phyloP scores from a whole-genome alignment of 64 coral and sea anemone genomes.

The Montipora capricornis region DNA sequence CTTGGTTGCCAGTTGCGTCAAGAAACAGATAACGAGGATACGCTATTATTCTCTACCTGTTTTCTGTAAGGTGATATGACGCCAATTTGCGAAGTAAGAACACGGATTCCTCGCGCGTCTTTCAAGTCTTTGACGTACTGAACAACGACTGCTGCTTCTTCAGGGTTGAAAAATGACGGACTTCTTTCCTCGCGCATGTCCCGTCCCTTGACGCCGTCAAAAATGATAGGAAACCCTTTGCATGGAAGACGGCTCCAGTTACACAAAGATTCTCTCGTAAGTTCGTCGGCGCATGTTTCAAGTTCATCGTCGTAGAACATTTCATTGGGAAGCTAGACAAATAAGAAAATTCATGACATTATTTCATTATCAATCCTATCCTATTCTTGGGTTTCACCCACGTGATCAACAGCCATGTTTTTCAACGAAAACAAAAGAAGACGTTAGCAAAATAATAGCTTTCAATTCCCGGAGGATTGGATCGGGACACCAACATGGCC shows the following conservation, averaged over 20 bases:
- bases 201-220: slow-evolving; percentile 55
- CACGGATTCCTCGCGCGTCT: slow-evolving; percentile 50
- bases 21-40: too few relatives aligned
- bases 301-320: slow-evolving; percentile 83
- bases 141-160: slow-evolving; percentile 57
- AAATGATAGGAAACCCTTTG: slow-evolving; percentile 74
- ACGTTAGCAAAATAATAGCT: too few relatives aligned
- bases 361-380: too few relatives aligned
- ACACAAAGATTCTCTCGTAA: slow-evolving; percentile 57
- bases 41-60: slow-evolving; percentile 18
- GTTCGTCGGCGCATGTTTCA: slow-evolving; percentile 54
- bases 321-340: slow-evolving; percentile 61
- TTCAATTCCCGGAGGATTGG: too few relatives aligned
- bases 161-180: slow-evolving; percentile 77
- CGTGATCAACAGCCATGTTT: too few relatives aligned
- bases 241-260: slow-evolving; percentile 66
- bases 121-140: slow-evolving; percentile 66
- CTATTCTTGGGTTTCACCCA: too few relatives aligned
- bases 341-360: background rate
- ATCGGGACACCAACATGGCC: too few relatives aligned
- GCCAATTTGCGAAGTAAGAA: slow-evolving; percentile 57
- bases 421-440: too few relatives aligned
- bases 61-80: slow-evolving; percentile 79
- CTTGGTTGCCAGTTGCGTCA: too few relatives aligned
- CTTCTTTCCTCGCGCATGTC: slow-evolving; percentile 72